A percentile compares a stretch with the other conserved stretches of the same genome.
These are phyloP conservation scores for Dendrocincla tyrannina DNA, from an alignment of 2,797 vertebrate genomes.

Conservation along the genomic window DNA sequence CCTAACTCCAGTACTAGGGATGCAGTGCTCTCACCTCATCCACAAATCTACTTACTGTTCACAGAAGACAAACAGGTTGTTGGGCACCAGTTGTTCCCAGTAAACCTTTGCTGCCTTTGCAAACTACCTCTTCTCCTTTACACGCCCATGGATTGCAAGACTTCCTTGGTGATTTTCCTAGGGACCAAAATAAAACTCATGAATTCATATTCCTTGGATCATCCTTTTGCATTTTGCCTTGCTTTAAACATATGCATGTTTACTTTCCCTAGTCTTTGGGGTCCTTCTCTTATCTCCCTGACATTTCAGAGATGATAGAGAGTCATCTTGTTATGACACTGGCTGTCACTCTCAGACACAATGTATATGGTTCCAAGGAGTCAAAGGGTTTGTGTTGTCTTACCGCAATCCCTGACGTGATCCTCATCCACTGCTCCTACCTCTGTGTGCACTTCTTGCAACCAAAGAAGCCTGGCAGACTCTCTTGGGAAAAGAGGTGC, in stretches of 20 bases:
- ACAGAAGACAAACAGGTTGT: background rate
- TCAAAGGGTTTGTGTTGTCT: background rate
- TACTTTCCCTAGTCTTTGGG: background rate
- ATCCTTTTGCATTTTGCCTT: background rate
- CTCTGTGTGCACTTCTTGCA: background rate
- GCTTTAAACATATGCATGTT: background rate
- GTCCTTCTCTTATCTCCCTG: background rate
- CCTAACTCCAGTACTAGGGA: background rate
- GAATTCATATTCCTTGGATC: background rate
- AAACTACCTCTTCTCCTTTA: background rate
- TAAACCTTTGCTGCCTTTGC: background rate
- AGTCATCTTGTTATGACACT: background rate
- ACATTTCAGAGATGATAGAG: background rate
- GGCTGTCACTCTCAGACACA: background rate
- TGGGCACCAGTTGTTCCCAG: background rate
- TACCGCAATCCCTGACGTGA: background rate
- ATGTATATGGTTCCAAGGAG: background rate
- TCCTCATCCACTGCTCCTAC: background rate
- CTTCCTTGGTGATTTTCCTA: background rate
- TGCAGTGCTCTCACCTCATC: background rate
- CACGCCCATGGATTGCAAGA: background rate
- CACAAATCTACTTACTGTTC: background rate
- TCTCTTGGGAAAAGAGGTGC: background rate
- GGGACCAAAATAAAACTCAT: background rate
- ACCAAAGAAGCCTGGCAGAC: background rate